Base-by-base conservation (phyloP, 2,888 invertebrate species). In the Diarsia dahlii region DNA sequence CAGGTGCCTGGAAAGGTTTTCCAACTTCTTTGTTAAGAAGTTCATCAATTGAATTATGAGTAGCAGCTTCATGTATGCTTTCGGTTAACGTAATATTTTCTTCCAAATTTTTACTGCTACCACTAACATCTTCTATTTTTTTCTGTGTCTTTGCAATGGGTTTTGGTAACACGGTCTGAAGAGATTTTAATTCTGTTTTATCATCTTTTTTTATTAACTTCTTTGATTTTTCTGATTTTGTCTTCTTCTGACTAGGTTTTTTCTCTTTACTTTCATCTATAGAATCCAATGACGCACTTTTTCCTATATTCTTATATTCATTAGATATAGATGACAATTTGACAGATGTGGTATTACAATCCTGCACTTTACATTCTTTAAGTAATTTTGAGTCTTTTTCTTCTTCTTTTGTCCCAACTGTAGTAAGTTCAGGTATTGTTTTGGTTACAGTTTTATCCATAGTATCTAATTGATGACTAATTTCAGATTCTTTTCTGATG, bases 141-240 rank as follows among this genome's bases (percentile, higher is more conserved):
- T 48, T 71, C 4, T 9, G 71, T 20, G 2, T 34, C 12, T 74
- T 80, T n/a, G 58, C 18, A 71, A n/a, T 71, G 3, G 60, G 10
- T 76, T 88, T 86, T 64, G 75, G 77, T 50, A 81, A 62, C 28
- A 28, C 9, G 5, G 64, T 52, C 39, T 76, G 72, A 58, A 74
- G 62, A 34, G 74, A 34, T 71, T 76, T 74, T 48, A 48, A 56
- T 39, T 81, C 80, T 6, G 71, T 10, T 20, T 71, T 66, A 10
- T 62, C 67, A 12, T 64, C 69, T 1, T 58, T 74, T 63, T 81
- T 83, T 13, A 64, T 6, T 46, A 74, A 4, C 71, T 82, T 85
- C 69, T 76, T 84, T 13, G 74, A 67, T 71, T 85, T 88, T 84
- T 80, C 89, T n/a, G 88, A 88, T 73, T 87, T 84, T 10, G 83